These are phyloP conservation scores for Folsomia manolachei DNA, from an alignment of 2,888 invertebrate species.

Conservation along the genomic window DNA sequence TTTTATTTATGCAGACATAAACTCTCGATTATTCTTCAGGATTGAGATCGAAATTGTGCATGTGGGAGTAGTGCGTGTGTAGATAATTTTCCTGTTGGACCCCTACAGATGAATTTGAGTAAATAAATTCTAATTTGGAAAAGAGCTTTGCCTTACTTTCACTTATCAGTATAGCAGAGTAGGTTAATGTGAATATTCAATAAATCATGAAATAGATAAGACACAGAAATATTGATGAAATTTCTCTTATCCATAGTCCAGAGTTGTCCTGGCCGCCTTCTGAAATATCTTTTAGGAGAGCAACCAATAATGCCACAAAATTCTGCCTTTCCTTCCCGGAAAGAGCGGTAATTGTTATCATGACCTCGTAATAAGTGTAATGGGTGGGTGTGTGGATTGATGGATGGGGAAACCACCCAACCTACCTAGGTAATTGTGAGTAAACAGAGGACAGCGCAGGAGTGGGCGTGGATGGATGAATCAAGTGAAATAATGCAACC, in stretches of 20 bases:
- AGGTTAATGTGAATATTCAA: too few species aligned
- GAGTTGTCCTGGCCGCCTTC: too few species aligned
- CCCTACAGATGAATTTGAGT: too few species aligned
- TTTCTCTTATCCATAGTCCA: too few species aligned
- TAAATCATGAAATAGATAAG: background rate
- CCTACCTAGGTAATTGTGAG: background rate
- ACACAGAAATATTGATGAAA: background rate
- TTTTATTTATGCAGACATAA: background rate
- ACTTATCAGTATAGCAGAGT: background rate
- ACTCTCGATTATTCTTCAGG: background rate
- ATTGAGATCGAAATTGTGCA: background rate
- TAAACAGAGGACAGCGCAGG: background rate
- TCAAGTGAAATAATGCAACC: background rate
- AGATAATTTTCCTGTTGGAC: background rate
- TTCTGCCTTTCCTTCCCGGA: background rate
- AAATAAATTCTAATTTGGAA: background rate
- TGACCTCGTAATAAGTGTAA: background rate
- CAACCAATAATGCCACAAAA: background rate
- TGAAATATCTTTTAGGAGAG: background rate
- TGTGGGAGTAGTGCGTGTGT: background rate
- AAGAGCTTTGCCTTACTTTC: too few species aligned
- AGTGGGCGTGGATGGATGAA: too few species aligned
- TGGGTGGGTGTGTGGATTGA: background rate
- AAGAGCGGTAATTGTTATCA: background rate
- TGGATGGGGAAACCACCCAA: too few species aligned